A percentile compares a stretch with the other conserved stretches of the same genome.
These are phyloP conservation scores for Netelia melanura DNA, from an alignment of 2,888 invertebrate species.

Conservation along the genomic window DNA sequence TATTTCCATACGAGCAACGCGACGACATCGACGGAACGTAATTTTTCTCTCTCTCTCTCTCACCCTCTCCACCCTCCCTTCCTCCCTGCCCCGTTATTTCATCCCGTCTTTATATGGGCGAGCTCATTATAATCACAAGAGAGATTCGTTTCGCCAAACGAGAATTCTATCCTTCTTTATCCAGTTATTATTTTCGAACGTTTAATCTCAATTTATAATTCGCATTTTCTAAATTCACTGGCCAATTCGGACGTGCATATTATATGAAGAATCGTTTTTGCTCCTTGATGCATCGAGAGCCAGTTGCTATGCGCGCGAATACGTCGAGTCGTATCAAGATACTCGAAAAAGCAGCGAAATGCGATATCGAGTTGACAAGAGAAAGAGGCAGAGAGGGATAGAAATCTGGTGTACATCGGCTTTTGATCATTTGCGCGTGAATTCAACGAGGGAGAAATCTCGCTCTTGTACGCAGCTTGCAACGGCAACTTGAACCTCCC, in stretches of 20 bases:
- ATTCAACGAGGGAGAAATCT: conserved; percentile 49
- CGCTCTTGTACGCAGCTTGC: conserved; percentile 31
- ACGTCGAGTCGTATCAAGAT: conserved; percentile 22
- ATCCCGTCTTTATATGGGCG: not conserved
- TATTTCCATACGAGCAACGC: conserved; percentile 41
- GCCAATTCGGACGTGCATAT: conserved; percentile 33
- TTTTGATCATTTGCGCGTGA: conserved; percentile 60
- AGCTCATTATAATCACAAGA: not conserved
- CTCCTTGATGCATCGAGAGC: conserved; percentile 20
- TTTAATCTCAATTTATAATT: not conserved
- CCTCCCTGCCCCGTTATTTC: conserved; percentile 9
- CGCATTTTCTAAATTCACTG: not conserved
- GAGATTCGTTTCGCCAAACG: too few relatives aligned
- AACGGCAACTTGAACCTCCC: not conserved
- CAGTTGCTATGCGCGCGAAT: not conserved
- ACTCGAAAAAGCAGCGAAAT: conserved; percentile 52
- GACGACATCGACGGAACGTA: not conserved
- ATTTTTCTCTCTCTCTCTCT: conserved; percentile 6
- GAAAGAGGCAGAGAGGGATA: not conserved
- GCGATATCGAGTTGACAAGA: not conserved
- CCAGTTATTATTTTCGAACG: not conserved
- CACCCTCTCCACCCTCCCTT: too few relatives aligned
- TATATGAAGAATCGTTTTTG: conserved; percentile 23
- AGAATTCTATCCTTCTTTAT: too few relatives aligned
- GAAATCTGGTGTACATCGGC: conserved; percentile 22